phyloP scores from a whole-genome alignment of 2,888 invertebrate genomes.

The Scaptomyza cyrtandrae region DNA sequence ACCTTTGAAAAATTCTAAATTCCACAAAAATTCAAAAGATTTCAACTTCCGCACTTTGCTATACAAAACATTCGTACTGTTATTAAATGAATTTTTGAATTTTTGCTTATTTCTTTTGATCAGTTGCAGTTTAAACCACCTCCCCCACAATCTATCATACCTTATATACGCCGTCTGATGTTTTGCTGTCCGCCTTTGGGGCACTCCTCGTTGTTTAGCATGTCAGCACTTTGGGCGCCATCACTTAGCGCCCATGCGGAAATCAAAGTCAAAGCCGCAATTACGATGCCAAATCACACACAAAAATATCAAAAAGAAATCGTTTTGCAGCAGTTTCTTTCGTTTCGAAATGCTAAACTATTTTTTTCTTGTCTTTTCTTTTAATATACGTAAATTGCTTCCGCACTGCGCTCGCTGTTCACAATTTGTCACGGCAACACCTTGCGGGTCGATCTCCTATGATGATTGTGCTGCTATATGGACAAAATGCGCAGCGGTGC shows the following conservation, averaged over 20 bases:
- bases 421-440: conserved; percentile 78
- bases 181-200: conserved; percentile 9
- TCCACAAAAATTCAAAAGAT: neutral
- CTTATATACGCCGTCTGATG: too few relatives aligned
- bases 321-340: conserved; percentile 45
- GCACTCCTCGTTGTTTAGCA: conserved; percentile 50
- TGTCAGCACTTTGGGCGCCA: conserved; percentile 58
- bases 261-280: conserved; percentile 77
- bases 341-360: conserved; percentile 31
- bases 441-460: conserved; percentile 31
- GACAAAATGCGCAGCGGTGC: conserved; percentile 58
- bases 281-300: conserved; percentile 53
- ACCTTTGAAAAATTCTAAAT: neutral
- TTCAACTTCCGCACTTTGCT: neutral
- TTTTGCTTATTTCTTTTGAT: conserved; percentile 3
- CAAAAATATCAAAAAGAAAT: conserved; percentile 29
- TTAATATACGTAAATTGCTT: conserved; percentile 61
- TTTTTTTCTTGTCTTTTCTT: conserved; percentile 42
- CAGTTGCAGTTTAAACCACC: neutral
- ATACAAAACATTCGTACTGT: neutral
- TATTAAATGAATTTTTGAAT: conserved; percentile 2
- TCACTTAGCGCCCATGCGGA: conserved; percentile 68
- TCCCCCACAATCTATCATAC: neutral
- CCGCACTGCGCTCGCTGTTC: conserved; percentile 50
- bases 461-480: conserved; percentile 38